Evolutionary conservation across 2,888 invertebrate genomes (phyloP), one percentile per base, ranked within the genome.

Genomic region (Atethmia centrago): DNA sequence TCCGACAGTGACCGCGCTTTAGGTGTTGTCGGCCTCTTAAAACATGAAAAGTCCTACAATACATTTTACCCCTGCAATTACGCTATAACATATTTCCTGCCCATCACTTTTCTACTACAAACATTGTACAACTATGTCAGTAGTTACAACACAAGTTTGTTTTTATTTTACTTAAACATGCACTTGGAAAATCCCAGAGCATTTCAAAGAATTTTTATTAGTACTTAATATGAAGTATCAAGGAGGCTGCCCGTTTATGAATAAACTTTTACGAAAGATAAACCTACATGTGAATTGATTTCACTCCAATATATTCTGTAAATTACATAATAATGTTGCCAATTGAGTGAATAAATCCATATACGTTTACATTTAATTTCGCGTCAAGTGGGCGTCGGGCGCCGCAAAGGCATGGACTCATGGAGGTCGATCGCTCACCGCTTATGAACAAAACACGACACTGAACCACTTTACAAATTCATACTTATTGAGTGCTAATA

Each of bases 271-370:
- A 66, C 53, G 62, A 55, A 68, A 77, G 47, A 77, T 55, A 40
- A 51, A 74, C 63, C 58, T 51, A 66, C 47, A 45, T 77, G 66
- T 62, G 45, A 59, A 71, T 74, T 69, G n/a, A 70, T 75, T 77
- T 81, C 61, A 59, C 81, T 68, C 69, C 53, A 62, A 72, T 64
- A 55, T 73, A 62, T 79, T 82, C 45, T 71, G 68, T 62, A 78
- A 82, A 70, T 77, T 55, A 70, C 42, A 36, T 62, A 70, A 86
- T 83, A 75, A 82, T 62, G 82, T 77, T 74, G 73, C 72, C 72
- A 80, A 83, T 82, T 83, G 77, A 72, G 59, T 65, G 73, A 82
- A 83, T 79, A 84, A 83, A 78, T 85, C 84, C 77, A 84, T 83
- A 81, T 77, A 68, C 74, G 71, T 71, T 64, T 72, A 64, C 65